Evolutionary conservation across 2,888 invertebrate species (phyloP).

Genomic region (Leptothorax acervorum): DNA sequence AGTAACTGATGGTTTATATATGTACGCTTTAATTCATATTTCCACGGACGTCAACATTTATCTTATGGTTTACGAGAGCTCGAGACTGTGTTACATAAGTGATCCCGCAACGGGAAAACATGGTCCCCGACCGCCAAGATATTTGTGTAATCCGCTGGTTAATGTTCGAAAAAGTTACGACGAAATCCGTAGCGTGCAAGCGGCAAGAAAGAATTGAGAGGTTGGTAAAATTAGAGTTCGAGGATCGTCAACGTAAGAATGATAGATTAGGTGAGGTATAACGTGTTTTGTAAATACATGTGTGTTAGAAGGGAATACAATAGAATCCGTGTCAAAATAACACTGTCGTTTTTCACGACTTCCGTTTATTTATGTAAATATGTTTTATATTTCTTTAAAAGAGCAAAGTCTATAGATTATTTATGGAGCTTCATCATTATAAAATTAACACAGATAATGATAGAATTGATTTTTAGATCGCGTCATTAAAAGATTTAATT

Average conservation of each 20-base stretch:
- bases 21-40: constrained; percentile 18
- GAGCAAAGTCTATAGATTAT: not conserved
- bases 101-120: not conserved
- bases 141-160: constrained; percentile 8
- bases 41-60: constrained; percentile 5
- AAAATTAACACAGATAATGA: not conserved
- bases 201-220: not conserved
- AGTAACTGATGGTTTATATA: not conserved
- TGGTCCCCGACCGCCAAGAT: not conserved
- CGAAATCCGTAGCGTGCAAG: not conserved
- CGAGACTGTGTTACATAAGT: not conserved
- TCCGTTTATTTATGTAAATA: not conserved
- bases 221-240: constrained; percentile 25
- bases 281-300: not conserved
- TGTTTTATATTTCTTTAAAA: not conserved
- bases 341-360: not conserved
- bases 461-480: not conserved
- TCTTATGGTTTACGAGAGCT: constrained; percentile 10
- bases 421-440: not conserved
- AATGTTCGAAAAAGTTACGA: not conserved
- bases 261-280: not conserved
- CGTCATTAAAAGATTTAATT: not conserved
- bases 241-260: not conserved
- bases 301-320: not conserved
- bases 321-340: not conserved